phyloP scores from a whole-genome alignment of 30 jellyfish, hydroid and myxozoan genomes.

The Cassiopea xamachana region DNA sequence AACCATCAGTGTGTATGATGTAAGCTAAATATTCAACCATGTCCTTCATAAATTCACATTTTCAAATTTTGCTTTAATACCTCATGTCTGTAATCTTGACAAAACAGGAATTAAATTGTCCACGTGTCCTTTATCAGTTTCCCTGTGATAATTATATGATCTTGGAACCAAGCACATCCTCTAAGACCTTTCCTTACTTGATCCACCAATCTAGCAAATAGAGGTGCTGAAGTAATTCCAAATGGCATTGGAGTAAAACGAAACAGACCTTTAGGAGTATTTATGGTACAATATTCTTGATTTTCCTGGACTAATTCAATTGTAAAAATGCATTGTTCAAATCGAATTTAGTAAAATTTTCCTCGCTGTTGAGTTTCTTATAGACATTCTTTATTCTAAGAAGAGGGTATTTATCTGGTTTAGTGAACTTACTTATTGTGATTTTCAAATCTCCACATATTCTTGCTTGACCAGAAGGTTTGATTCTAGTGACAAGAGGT shows the following conservation, averaged over 20 bases:
- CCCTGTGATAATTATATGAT: not conserved
- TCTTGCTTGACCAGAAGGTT: not conserved
- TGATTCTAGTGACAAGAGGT: not conserved
- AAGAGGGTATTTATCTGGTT: not conserved
- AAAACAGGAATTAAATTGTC: not conserved
- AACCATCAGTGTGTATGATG: not conserved
- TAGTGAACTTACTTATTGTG: not conserved
- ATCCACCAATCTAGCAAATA: not conserved
- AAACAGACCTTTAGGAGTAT: not conserved
- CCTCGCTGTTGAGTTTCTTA: not conserved
- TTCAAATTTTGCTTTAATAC: not conserved
- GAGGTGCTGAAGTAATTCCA: not conserved
- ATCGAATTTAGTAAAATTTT: not conserved
- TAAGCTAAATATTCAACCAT: not conserved
- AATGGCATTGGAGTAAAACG: not conserved
- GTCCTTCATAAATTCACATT: not conserved
- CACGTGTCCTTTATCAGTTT: not conserved
- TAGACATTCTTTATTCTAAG: not conserved
- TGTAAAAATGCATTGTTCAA: not conserved
- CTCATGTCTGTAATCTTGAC: not conserved
- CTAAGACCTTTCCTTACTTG: not conserved
- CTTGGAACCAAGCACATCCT: not conserved
- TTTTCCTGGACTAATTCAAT: not conserved
- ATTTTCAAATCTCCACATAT: not conserved
- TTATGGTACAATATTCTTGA: not conserved